phyloP scores from a whole-genome alignment of 2,888 invertebrate species.

The Drosophila cyrtoloma region DNA sequence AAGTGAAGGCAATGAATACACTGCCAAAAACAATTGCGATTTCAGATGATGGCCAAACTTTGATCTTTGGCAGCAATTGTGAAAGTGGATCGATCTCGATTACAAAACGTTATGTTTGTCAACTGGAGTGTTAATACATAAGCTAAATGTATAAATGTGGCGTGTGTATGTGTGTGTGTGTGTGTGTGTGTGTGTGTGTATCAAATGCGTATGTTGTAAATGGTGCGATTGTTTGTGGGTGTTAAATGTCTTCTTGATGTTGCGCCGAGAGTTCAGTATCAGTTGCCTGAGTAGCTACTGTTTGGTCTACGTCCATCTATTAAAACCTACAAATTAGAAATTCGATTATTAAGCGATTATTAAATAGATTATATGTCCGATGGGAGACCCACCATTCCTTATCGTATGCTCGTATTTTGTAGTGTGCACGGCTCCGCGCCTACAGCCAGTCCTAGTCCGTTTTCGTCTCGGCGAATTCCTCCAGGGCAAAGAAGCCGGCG shows the following conservation, averaged over 20 bases:
- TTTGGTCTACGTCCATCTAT: constrained; percentile 42
- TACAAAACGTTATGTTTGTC: constrained; percentile 32
- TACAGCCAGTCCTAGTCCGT: constrained; percentile 78
- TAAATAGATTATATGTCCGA: neutral
- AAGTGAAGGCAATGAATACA: constrained; percentile 44
- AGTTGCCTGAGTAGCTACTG: constrained; percentile 32
- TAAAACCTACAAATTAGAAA: constrained; percentile 50
- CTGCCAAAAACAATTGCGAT: constrained; percentile 35
- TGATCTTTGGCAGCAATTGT: constrained; percentile 29
- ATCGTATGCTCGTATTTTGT: constrained; percentile 67
- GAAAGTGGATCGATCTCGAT: constrained; percentile 18
- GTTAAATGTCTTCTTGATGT: constrained; percentile 33
- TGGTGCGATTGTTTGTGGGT: constrained; percentile 26
- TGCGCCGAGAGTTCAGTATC: constrained; percentile 31
- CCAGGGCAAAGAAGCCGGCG: constrained; percentile 81
- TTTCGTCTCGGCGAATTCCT: constrained; percentile 80
- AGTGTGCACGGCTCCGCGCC: constrained; percentile 57
- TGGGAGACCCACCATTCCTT: constrained; percentile 65
- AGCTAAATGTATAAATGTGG: constrained; percentile 55
- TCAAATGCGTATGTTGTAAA: constrained; percentile 38
- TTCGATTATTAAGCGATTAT: neutral
- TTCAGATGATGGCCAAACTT: constrained; percentile 26
- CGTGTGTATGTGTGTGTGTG: constrained; percentile 10
- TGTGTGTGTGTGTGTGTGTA: constrained; percentile 18
- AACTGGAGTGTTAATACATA: constrained; percentile 76